phyloP scores from a whole-genome alignment of 2,113 vertebrate genomes.

The Spea multiplicata region DNA sequence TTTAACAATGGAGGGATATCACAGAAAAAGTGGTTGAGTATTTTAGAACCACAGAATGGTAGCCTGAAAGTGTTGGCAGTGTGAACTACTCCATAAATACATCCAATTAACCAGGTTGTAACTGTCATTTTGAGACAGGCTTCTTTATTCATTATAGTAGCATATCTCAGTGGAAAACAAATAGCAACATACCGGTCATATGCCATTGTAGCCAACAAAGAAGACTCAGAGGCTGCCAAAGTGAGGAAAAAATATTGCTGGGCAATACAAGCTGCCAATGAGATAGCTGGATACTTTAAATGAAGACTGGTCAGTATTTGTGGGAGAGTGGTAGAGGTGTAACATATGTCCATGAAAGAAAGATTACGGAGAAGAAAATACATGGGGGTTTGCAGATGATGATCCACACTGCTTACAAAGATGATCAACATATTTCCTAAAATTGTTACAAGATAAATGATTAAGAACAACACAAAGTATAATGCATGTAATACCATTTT shows the following conservation, averaged over 20 bases:
- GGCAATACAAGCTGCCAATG: constrained; percentile 50
- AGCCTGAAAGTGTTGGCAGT: constrained; percentile 41
- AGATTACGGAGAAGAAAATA: constrained; percentile 54
- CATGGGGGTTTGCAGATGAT: constrained; percentile 52
- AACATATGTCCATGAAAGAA: constrained; percentile 51
- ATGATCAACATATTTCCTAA: constrained; percentile 24
- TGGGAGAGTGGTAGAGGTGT: constrained; percentile 51
- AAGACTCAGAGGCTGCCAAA: constrained; percentile 54
- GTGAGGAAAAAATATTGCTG: constrained; percentile 55
- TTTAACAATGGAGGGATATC: constrained; percentile 54
- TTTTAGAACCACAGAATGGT: constrained; percentile 50
- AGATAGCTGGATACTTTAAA: constrained; percentile 41
- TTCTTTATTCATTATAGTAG: constrained; percentile 49
- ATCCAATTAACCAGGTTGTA: constrained; percentile 11
- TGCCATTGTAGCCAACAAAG: constrained; percentile 53
- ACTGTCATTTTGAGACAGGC: constrained; percentile 18
- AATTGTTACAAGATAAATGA: constrained; percentile 10
- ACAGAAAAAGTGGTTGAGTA: constrained; percentile 58
- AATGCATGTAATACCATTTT: not conserved
- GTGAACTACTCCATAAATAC: constrained; percentile 12
- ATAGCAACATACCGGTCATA: constrained; percentile 51
- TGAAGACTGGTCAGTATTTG: constrained; percentile 53
- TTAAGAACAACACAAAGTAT: constrained; percentile 9
- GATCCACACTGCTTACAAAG: constrained; percentile 15
- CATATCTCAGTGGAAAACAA: constrained; percentile 51